phyloP scores from a whole-genome alignment of 2,113 vertebrate genomes.

The Suncus etruscus region DNA sequence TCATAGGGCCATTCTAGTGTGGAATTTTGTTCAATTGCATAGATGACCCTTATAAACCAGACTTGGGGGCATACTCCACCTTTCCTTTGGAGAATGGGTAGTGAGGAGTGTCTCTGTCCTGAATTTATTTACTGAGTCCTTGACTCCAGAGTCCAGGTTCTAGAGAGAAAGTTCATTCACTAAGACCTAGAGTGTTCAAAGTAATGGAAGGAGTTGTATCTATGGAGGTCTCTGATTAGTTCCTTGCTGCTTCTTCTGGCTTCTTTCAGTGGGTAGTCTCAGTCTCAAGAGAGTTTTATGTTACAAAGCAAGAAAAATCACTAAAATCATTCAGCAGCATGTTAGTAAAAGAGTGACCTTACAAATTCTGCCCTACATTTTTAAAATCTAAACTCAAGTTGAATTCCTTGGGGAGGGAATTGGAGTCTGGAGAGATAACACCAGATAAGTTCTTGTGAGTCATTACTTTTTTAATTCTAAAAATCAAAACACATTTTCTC shows the following conservation, averaged over 20 bases:
- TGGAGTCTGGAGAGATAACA: not conserved
- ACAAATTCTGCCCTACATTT: not conserved
- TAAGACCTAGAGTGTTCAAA: not conserved
- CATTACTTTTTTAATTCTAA: constrained; percentile 28
- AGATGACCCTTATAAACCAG: not conserved
- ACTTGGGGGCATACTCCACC: not conserved
- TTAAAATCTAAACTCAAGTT: constrained; percentile 51
- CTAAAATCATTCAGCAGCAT: constrained; percentile 50
- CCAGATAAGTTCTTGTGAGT: not conserved
- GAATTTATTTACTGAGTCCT: not conserved
- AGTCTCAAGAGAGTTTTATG: constrained; percentile 45
- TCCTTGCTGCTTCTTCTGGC: not conserved
- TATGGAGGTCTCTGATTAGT: not conserved
- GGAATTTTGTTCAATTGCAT: not conserved
- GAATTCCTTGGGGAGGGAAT: constrained; percentile 31
- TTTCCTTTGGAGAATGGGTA: not conserved
- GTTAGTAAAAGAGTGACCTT: constrained; percentile 30
- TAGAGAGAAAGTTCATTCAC: constrained; percentile 11
- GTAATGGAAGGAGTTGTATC: constrained; percentile 21
- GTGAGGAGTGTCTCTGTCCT: not conserved
- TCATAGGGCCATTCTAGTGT: not conserved
- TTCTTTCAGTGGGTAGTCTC: constrained; percentile 29
- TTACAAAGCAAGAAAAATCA: constrained; percentile 56
- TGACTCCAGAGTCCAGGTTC: not conserved
- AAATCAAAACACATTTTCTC: not conserved